phyloP scores from a whole-genome alignment of 2,797 vertebrate genomes.

The Gadopsis marmoratus region DNA sequence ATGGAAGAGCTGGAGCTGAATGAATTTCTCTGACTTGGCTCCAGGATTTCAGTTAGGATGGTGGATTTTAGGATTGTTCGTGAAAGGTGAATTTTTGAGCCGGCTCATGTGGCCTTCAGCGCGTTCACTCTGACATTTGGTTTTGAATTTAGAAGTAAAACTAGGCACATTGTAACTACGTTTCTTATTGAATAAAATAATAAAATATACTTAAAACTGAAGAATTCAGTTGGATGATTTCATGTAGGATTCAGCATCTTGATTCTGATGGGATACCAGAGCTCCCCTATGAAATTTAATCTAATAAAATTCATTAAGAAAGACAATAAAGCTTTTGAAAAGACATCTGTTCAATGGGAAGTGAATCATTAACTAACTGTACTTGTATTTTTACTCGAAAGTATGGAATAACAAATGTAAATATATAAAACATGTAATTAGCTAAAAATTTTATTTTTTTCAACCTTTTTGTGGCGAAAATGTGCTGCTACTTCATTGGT shows the following conservation, averaged over 20 bases:
- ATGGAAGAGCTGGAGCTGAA: conserved; percentile 23
- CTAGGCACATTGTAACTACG: not conserved
- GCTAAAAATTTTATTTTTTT: not conserved
- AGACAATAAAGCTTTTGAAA: not conserved
- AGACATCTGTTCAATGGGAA: not conserved
- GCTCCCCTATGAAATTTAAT: not conserved
- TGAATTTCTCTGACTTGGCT: conserved; percentile 24
- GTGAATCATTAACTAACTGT: not conserved
- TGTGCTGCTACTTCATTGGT: not conserved
- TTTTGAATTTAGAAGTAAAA: not conserved
- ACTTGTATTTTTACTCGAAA: not conserved
- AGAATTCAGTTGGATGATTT: not conserved
- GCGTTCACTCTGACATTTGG: not conserved
- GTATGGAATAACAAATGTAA: not conserved
- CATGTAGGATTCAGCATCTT: not conserved
- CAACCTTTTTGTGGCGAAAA: not conserved
- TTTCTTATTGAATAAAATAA: not conserved
- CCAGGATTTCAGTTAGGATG: conserved; percentile 11
- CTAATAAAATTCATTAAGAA: not conserved
- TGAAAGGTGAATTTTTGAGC: not conserved
- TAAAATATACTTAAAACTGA: not conserved
- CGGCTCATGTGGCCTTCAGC: not conserved
- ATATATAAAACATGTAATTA: not conserved
- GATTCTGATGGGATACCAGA: not conserved
- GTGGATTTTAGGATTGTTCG: not conserved